These are phyloP conservation scores for Gracilinanus agilis DNA, from an alignment of 2,113 vertebrate genomes.

Conservation along the genomic window DNA sequence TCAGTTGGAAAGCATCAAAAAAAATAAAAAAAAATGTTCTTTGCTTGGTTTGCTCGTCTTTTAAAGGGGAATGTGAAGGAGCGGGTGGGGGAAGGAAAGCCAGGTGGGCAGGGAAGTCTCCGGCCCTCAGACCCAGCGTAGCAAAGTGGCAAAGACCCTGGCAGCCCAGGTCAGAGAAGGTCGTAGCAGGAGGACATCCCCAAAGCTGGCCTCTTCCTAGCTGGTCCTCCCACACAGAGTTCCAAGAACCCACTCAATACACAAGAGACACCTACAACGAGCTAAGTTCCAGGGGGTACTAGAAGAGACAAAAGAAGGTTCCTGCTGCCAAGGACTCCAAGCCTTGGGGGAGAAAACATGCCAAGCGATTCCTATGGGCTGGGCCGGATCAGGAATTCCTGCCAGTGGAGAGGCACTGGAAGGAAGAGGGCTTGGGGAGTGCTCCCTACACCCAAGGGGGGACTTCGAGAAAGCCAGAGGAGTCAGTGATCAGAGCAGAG, in stretches of 20 bases:
- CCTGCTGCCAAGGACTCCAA: neutral
- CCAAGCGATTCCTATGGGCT: accelerated
- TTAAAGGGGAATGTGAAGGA: neutral
- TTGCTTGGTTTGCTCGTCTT: neutral
- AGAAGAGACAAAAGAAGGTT: neutral
- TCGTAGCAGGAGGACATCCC: neutral
- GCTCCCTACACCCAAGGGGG: too few species aligned
- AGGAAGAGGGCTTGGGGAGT: neutral
- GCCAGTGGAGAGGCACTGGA: neutral
- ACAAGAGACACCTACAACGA: neutral
- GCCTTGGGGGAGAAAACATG: neutral
- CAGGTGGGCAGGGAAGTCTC: neutral
- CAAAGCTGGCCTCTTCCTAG: too few species aligned
- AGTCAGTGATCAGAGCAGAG: too few species aligned
- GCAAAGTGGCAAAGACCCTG: neutral
- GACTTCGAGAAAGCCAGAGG: too few species aligned
- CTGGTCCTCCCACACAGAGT: neutral
- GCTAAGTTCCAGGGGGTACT: too few species aligned
- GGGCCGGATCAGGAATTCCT: accelerated
- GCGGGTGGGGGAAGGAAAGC: neutral
- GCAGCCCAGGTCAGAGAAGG: neutral
- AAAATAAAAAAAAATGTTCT: neutral
- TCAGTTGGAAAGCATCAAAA: neutral
- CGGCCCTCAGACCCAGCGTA: too few species aligned
- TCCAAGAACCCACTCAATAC: neutral